Conservation (phyloP, 2,797 vertebrate genomes). For the Chrysocyon brachyurus region DNA sequence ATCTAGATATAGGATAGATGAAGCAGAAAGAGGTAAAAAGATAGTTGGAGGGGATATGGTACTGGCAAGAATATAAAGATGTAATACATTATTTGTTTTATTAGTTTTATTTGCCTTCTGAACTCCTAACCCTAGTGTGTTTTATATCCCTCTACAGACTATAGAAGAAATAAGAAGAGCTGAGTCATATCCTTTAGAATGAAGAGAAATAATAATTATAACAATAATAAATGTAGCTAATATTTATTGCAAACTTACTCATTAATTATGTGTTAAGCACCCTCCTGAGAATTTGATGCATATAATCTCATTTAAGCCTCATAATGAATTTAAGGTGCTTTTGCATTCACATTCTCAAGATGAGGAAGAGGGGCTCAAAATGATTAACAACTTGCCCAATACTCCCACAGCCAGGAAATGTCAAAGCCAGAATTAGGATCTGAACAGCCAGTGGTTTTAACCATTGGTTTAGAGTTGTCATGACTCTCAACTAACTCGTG, state of each 20-base stretch:
- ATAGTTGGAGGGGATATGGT: background rate
- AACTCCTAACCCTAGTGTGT: background rate
- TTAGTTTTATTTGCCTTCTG: background rate
- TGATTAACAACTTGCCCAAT: background rate
- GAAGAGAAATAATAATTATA: background rate
- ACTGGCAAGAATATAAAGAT: background rate
- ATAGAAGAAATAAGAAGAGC: background rate
- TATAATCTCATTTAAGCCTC: background rate
- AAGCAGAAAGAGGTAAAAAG: background rate
- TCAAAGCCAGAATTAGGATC: background rate
- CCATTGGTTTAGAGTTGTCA: background rate
- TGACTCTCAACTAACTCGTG: background rate
- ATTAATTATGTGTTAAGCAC: background rate
- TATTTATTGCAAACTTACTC: background rate
- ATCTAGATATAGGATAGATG: background rate
- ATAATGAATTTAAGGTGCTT: background rate
- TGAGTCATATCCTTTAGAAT: background rate
- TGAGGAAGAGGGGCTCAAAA: background rate
- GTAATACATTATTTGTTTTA: background rate
- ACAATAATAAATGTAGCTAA: background rate
- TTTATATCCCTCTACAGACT: background rate
- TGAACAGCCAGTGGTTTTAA: background rate
- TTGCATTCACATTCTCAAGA: background rate
- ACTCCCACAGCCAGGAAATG: background rate
- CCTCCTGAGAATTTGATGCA: background rate